Base-by-base conservation (phyloP, 2,113 vertebrate species). In the Cynocephalus volans region DNA sequence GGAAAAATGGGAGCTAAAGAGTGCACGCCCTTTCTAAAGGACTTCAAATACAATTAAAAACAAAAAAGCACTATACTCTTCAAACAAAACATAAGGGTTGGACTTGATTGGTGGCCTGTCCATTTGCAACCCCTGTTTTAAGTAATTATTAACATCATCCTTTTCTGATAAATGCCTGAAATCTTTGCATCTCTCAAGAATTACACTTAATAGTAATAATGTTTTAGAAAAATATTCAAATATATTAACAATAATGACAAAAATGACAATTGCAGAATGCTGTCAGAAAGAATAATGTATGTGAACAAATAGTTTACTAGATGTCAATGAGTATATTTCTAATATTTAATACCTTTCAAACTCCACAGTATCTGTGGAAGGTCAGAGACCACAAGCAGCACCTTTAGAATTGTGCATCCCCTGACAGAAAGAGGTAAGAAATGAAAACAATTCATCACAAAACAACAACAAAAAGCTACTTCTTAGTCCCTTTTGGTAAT, bases 121-220 rank as follows among this genome's bases (percentile, higher is more conserved):
- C 45, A 91, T 21, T 58, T 90, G 36, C 15, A 97, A 69, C 2
- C 15, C 3, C 13, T 48, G 26, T 58, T 77, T 69, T 90, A 88
- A 56, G 24, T 85, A 48, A 81, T 85, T 94, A 36, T 81, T 92
- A 67, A 69, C 21, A 67, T n/a, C 10, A 67, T 58, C 3, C 18
- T 83, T 79, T 56, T 56, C 56, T 97, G 56, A 54, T 77, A 90
- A 92, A 76, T 93, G 70, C 15, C 41, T 79, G 4, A 56, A 95
- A 69, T 64, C 3, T 90, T 94, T 94, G 54, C 52, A 45, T 26
- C 24, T 80, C 72, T 88, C 73, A 73, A 94, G 45, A 67, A 41
- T 95, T 83, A 83, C 0, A 50, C 50, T 69, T 82, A 56, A 62
- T 52, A 90, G 26, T 33, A 64, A 73, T 10, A 87, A 31, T 19